Conservation (phyloP, 2,113 vertebrate species). For the Nymphicus hollandicus region DNA sequence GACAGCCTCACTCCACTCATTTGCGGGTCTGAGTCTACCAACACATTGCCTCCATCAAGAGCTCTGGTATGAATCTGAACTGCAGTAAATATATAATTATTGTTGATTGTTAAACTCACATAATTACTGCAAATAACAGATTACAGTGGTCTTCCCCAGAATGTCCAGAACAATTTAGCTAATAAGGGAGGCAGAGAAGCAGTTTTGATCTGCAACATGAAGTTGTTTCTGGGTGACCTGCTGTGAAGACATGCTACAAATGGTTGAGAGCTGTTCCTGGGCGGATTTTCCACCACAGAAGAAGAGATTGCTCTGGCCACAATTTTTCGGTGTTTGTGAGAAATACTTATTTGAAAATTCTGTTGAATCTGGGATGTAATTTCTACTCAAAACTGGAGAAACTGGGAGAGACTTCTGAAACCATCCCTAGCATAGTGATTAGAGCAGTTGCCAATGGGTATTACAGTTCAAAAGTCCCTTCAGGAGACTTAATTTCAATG, state of each 20-base stretch:
- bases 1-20: not conserved
- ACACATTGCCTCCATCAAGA: not conserved
- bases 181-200: not conserved
- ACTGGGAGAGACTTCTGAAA: not conserved
- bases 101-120: not conserved
- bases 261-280: not conserved
- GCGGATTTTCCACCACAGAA: not conserved
- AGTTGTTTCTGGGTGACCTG: not conserved
- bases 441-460: not conserved
- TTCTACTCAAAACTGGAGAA: not conserved
- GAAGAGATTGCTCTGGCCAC: not conserved
- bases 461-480: not conserved
- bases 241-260: not conserved
- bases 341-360: not conserved
- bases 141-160: not conserved
- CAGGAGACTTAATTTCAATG: not conserved
- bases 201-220: not conserved
- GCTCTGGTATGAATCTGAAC: not conserved
- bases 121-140: not conserved
- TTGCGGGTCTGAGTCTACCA: fast-evolving
- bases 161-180: not conserved
- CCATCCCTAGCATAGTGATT: not conserved
- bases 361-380: fast-evolving
- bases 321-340: not conserved
- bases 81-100: not conserved